phyloP scores from a whole-genome alignment of 2,888 invertebrate genomes.

The Orchestes rusci region DNA sequence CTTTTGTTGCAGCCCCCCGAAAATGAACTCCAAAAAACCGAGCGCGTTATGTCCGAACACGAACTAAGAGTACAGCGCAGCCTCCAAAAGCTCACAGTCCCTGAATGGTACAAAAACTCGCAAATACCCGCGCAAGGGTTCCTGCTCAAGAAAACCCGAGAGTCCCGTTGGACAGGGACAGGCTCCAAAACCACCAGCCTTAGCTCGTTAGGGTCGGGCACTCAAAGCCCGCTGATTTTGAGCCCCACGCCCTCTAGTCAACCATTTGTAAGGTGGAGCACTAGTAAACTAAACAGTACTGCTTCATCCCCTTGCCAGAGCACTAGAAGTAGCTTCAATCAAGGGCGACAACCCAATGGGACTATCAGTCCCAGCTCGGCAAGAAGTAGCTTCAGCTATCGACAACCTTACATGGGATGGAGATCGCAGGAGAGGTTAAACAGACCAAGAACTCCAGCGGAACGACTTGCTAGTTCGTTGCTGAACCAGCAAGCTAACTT shows the following conservation, averaged over 20 bases:
- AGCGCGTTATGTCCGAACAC: slow-evolving; percentile 85
- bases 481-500: slow-evolving; percentile 45
- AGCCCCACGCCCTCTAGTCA: slow-evolving; percentile 41
- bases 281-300: slow-evolving; percentile 66
- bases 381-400: slow-evolving; percentile 70
- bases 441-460: slow-evolving; percentile 76
- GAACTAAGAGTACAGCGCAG: slow-evolving; percentile 90
- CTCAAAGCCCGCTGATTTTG: slow-evolving; percentile 39
- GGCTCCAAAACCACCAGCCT: slow-evolving; percentile 79
- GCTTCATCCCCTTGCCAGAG: slow-evolving; percentile 69
- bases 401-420: slow-evolving; percentile 88
- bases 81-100: slow-evolving; percentile 86
- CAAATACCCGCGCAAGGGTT: slow-evolving; percentile 72
- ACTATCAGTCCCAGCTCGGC: slow-evolving; percentile 59
- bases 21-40: slow-evolving; percentile 86
- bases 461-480: slow-evolving; percentile 65
- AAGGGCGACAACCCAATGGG: slow-evolving; percentile 52
- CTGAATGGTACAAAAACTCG: slow-evolving; percentile 82
- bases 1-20: slow-evolving; percentile 73
- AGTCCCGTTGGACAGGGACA: slow-evolving; percentile 43
- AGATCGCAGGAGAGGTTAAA: slow-evolving; percentile 75
- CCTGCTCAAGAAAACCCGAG: slow-evolving; percentile 62
- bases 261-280: slow-evolving; percentile 63
- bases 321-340: slow-evolving; percentile 62
- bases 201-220: slow-evolving; percentile 58